These are phyloP conservation scores for Mesoclemmys tuberculata DNA, from an alignment of 2,113 vertebrate genomes.

Conservation along the genomic window DNA sequence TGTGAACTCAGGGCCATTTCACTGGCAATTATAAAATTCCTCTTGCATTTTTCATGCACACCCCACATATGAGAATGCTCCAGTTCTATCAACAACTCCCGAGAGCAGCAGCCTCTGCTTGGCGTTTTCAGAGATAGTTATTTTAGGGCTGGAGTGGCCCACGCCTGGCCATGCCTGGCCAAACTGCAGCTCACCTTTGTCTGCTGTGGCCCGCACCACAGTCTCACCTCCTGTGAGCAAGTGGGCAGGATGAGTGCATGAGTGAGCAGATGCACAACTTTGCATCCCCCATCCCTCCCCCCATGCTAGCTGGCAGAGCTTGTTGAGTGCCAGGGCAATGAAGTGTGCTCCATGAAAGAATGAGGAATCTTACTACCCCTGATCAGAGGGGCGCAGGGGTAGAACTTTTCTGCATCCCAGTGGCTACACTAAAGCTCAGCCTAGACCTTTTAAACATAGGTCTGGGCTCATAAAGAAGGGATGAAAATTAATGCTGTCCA, in stretches of 20 bases:
- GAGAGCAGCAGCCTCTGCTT: not conserved
- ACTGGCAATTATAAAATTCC: not conserved
- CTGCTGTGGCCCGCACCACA: not conserved
- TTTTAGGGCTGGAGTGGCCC: not conserved
- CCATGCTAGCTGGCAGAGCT: too few species aligned
- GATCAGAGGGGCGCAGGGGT: too few species aligned
- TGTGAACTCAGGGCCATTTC: not conserved
- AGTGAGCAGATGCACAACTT: not conserved
- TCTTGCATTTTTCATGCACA: not conserved
- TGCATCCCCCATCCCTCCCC: not conserved
- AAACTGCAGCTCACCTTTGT: not conserved
- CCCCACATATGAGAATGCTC: not conserved
- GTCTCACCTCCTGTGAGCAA: not conserved
- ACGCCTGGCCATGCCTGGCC: too few species aligned
- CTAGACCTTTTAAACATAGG: not conserved
- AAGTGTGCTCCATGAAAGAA: too few species aligned
- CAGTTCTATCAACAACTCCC: not conserved
- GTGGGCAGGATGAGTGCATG: not conserved
- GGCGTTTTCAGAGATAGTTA: not conserved
- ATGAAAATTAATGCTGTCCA: not conserved
- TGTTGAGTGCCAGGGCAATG: too few species aligned
- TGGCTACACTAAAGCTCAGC: accelerated
- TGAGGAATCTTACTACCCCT: too few species aligned
- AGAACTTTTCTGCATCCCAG: too few species aligned
- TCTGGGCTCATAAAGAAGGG: not conserved